A percentile compares a stretch with the other conserved stretches of the same genome.
Evolutionary conservation across 2,113 vertebrate species (phyloP).

Genomic region (Poicephalus meyeri): DNA sequence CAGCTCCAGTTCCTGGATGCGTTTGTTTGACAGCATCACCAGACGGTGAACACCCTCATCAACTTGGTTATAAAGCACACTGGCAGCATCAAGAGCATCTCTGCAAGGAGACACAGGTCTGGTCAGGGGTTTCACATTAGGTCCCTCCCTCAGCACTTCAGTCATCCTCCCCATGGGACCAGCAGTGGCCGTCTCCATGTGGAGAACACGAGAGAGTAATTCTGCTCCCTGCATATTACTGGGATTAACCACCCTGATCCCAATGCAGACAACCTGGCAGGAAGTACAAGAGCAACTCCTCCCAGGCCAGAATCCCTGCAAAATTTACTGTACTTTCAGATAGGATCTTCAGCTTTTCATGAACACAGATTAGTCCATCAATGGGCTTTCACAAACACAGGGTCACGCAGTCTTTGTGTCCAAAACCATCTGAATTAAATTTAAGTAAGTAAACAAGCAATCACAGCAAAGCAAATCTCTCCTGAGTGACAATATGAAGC

Average conservation of each 20-base stretch:
- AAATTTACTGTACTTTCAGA: background rate
- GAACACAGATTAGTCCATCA: background rate
- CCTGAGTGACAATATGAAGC: background rate
- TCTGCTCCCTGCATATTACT: background rate
- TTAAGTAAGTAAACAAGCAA: background rate
- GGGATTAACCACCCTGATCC: background rate
- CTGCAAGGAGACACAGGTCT: conserved; percentile 58
- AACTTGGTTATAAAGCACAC: conserved; percentile 81
- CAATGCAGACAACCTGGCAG: background rate
- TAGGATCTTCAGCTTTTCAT: background rate
- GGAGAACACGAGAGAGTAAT: background rate
- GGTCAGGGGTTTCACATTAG: background rate
- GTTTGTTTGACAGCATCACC: conserved; percentile 86
- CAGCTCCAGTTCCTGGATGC: conserved; percentile 82
- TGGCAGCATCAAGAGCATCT: conserved; percentile 76
- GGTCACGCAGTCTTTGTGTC: background rate
- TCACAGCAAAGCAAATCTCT: background rate
- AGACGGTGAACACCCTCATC: conserved; percentile 89
- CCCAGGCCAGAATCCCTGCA: background rate
- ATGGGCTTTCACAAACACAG: background rate
- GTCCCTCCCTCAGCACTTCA: background rate
- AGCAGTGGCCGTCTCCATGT: background rate
- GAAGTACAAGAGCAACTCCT: background rate
- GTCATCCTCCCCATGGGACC: background rate
- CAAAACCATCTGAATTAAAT: background rate